A percentile compares a stretch with the other conserved stretches of the same genome.
Conservation (phyloP, 37 sponge, comb jelly and placozoan genomes). For the Bolinopsis microptera region DNA sequence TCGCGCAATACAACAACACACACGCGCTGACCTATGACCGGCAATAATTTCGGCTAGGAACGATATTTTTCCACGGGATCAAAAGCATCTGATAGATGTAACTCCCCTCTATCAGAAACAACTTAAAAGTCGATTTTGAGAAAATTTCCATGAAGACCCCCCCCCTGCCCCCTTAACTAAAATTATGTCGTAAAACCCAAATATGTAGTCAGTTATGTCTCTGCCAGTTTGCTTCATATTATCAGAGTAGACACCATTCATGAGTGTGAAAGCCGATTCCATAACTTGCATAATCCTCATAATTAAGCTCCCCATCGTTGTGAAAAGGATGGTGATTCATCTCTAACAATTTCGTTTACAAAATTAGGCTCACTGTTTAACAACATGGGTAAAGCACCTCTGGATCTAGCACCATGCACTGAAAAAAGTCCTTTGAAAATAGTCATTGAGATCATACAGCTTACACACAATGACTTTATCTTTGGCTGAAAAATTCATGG, state of each 20-base stretch:
- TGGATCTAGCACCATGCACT: not conserved
- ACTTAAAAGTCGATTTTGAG: too few relatives aligned
- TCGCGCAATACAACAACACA: too few relatives aligned
- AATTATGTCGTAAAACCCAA: not conserved
- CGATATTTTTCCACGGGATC: too few relatives aligned
- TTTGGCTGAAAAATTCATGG: too few relatives aligned
- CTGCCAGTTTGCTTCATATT: not conserved
- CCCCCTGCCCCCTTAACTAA: too few relatives aligned
- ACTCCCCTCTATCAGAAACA: too few relatives aligned
- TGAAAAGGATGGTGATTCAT: not conserved
- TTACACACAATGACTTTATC: too few relatives aligned
- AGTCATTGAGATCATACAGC: too few relatives aligned
- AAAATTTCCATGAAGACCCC: too few relatives aligned
- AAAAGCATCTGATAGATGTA: too few relatives aligned
- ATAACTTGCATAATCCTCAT: not conserved
- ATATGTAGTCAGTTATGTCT: not conserved
- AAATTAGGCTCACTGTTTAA: not conserved
- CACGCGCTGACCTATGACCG: too few relatives aligned
- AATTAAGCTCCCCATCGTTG: not conserved
- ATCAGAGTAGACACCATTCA: not conserved
- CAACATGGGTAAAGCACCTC: not conserved
- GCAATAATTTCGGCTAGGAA: too few relatives aligned
- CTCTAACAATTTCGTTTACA: not conserved
- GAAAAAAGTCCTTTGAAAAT: not conserved
- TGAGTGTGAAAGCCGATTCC: not conserved